Base-by-base conservation (phyloP, 2,113 vertebrate species). In the Xenopus laevis region DNA sequence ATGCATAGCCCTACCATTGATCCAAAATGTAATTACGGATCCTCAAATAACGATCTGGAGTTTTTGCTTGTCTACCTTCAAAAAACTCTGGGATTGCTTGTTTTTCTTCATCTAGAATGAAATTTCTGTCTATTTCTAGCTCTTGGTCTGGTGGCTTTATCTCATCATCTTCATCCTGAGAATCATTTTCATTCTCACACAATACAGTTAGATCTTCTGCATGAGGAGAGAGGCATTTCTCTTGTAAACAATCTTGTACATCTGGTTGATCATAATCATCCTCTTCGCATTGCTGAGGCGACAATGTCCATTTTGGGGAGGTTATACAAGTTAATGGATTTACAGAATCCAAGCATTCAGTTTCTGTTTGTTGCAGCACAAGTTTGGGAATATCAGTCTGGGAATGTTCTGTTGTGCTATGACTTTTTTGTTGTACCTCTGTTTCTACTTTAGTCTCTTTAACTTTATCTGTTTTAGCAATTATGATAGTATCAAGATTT, bases 1-100 rank as follows among this genome's bases (percentile, higher is more conserved):
- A 9, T 40, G 7, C 17, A 57, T 15, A 59, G 60, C 68, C 87
- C 87, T 89, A 99, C 97, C 97, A 99, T 16, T 98, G 96, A 82
- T 98, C 95, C 90, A 98, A 86, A 84, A 99, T 99, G 33, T 98
- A 98, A 90, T 99, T 99, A 74, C 97, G 91, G 72, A 99, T 99
- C 90, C 95, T 98, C 72, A 99, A 86, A 79, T 99, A 99, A 83
- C 97, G 92, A 68, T 97, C 96, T 3, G 97, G 96, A 17, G 96
- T 99, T 86, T 99, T 99, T 57, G 97, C 94, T 52, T 93, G 89
- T 18, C 97, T 93, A 0, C 97, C 97, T 77, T 99, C 97, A 84
- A 99, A 99, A 85, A 99, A 99, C 75, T 99, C 97, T 1, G 95
- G 91, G 81, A 98, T 95, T 46, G 97, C 97, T 86, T 98, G 96